Conservation (phyloP, 1,140 invertebrate species). For the Zophobas morio region DNA sequence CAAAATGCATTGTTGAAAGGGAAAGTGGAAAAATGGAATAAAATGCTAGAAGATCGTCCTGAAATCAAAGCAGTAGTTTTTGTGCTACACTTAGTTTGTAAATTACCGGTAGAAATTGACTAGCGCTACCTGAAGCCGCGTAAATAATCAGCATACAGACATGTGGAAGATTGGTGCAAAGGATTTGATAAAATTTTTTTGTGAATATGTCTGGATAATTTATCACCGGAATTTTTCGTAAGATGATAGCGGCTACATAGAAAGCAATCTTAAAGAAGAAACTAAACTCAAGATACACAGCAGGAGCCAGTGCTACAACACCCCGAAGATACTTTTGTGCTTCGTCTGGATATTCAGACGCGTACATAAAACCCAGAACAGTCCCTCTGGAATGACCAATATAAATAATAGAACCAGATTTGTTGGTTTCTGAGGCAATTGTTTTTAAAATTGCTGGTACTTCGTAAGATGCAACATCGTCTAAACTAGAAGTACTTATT, state of each 20-base stretch:
- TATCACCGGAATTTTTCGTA: background rate
- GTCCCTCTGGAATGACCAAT: too few species aligned
- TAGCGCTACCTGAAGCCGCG: background rate
- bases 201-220: background rate
- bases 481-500: too few species aligned
- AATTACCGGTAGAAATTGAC: background rate
- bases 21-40: background rate
- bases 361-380: slow-evolving; percentile 69
- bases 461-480: background rate
- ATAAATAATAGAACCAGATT: slow-evolving; percentile 69
- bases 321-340: slow-evolving; percentile 64
- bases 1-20: slow-evolving; percentile 1
- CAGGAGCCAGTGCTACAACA: background rate
- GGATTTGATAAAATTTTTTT: background rate
- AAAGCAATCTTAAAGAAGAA: background rate
- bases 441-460: slow-evolving; percentile 70
- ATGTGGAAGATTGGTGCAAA: background rate
- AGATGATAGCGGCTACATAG: background rate
- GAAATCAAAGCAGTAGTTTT: background rate
- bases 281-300: background rate
- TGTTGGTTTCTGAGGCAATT: slow-evolving; percentile 53
- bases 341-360: slow-evolving; percentile 69
- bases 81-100: background rate
- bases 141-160: background rate
- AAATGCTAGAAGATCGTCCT: slow-evolving; percentile 7